Evolutionary conservation across 2,797 vertebrate genomes (phyloP).

Genomic region (Chrysocyon brachyurus): DNA sequence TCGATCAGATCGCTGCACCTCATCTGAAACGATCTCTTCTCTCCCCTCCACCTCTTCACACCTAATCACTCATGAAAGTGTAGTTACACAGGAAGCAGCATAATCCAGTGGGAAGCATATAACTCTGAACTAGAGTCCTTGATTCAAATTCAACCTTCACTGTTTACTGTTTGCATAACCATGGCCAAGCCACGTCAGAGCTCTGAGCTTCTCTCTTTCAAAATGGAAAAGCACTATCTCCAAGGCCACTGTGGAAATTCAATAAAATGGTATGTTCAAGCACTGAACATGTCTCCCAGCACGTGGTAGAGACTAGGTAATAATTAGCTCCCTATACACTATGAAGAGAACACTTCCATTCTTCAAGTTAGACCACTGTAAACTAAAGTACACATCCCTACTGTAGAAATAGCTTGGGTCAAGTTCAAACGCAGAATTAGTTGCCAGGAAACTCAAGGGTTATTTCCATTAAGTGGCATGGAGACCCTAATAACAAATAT

Average conservation of each 20-base stretch:
- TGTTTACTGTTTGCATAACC: not conserved
- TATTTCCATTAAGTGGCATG: not conserved
- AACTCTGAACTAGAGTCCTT: not conserved
- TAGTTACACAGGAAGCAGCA: not conserved
- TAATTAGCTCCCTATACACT: not conserved
- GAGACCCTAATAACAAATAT: not conserved
- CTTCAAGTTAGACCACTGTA: not conserved
- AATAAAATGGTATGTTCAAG: not conserved
- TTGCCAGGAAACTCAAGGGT: not conserved
- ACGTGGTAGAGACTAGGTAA: not conserved
- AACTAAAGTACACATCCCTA: not conserved
- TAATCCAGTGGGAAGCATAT: not conserved
- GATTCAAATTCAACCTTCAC: not conserved
- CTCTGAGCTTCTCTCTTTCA: not conserved
- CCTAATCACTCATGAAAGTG: not conserved
- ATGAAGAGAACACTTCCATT: not conserved
- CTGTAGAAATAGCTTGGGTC: not conserved
- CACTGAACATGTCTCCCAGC: not conserved
- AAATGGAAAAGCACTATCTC: not conserved
- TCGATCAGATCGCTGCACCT: not conserved
- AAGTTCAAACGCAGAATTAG: not conserved
- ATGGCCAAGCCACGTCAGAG: not conserved
- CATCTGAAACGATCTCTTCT: not conserved
- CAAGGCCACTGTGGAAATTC: not conserved
- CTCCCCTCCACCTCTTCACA: not conserved